Base-by-base conservation (phyloP, 2,888 invertebrate species). In the Coelinius sp. region DNA sequence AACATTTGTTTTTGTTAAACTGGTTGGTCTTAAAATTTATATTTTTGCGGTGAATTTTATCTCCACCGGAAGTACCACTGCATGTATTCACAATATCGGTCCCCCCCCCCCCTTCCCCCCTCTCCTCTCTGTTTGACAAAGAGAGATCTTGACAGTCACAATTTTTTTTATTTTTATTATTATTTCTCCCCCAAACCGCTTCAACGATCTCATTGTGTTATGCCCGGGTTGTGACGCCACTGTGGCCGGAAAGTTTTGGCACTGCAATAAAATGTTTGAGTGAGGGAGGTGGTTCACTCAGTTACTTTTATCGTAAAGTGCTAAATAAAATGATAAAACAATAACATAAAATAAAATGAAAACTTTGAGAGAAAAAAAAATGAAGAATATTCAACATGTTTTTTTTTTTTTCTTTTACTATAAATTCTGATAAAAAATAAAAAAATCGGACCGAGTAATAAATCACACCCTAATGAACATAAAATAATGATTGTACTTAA, bases 181-280 rank as follows among this genome's bases (percentile, higher is more conserved):
- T 22, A 27, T 31, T 44, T 12, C 27, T 12, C 44, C 49, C n/a
- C 38, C 14, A 14, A 66, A 56, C 31, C 38, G 46, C 27, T 41
- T 25, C 65, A 44, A 27, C 35, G 27, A 53, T 56, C 38, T 65
- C 66, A 73, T 70, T 73, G 68, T 66, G 17, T 38, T 17, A 24
- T 52, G 24, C 64, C 25, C 24, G 49, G n/a, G 44, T 41, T 25
- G 35, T 59, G 70, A 66, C 59, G 70, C 70, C 70, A 70, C 38
- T 64, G 70, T 70, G 64, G 20, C 64, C 70, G 41, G 31, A 70
- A 70, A 70, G 46, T 70, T 70, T 56, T 44, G 25, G 31, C 31
- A 53, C 17, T 65, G 41, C 44, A 66, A 59, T 66, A 56, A 66
- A 59, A 49, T 70, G 14, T 44, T 25, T 49, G 20, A 7, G 53